Conservation (phyloP, 2,113 vertebrate genomes). For the Chloropsis hardwickii region DNA sequence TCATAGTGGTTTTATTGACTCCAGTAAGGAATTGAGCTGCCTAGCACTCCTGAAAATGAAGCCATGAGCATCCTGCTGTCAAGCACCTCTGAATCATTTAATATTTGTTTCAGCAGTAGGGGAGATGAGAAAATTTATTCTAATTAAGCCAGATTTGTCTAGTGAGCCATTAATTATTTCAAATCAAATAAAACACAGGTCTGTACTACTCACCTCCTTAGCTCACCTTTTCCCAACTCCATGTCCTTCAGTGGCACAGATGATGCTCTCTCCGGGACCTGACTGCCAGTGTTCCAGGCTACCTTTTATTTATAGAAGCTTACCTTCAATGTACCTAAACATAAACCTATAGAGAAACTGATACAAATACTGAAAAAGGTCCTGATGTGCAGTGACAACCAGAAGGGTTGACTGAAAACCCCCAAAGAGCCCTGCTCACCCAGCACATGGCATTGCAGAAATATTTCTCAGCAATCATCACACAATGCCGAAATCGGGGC, state of each 20-base stretch:
- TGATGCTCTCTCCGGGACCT: background rate
- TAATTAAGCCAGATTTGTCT: conserved; percentile 3
- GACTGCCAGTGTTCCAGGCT: background rate
- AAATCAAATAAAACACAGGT: background rate
- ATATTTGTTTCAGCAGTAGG: background rate
- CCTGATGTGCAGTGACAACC: background rate
- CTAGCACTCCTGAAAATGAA: background rate
- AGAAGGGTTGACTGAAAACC: background rate
- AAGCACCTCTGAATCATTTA: background rate
- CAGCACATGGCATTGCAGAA: background rate
- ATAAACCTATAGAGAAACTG: background rate
- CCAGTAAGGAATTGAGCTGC: background rate
- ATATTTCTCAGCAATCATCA: background rate
- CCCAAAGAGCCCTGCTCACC: background rate
- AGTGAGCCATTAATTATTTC: background rate
- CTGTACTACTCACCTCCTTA: background rate
- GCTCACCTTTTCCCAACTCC: background rate
- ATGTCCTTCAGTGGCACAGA: background rate
- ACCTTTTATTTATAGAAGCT: background rate
- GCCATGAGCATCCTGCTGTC: background rate
- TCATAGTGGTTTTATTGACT: background rate
- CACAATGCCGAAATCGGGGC: background rate
- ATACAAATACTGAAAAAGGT: background rate
- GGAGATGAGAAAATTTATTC: background rate
- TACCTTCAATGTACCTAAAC: background rate